These are phyloP conservation scores for Canis aureus DNA, from an alignment of 2,113 vertebrate genomes.

Conservation along the genomic window DNA sequence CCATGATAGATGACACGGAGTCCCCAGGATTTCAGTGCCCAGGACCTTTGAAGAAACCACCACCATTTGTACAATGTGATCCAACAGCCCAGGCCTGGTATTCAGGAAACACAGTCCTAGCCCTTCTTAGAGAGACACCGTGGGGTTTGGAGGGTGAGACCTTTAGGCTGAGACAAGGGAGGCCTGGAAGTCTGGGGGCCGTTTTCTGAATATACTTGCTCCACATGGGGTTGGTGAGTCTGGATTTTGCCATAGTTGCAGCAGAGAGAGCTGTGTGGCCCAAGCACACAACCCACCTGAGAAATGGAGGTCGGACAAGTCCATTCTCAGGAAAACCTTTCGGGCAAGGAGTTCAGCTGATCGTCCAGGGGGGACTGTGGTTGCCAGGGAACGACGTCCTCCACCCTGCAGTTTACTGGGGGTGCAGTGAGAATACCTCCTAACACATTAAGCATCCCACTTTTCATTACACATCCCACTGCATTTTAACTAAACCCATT, in stretches of 20 bases:
- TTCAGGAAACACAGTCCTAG: background rate
- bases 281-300: background rate
- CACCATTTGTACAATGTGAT: background rate
- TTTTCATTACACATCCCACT: slow-evolving; percentile 54
- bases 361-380: rapidly evolving
- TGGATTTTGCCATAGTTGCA: background rate
- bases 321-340: background rate
- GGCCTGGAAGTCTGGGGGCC: background rate
- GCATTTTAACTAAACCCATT: slow-evolving; percentile 43
- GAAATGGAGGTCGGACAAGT: background rate
- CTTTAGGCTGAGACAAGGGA: background rate
- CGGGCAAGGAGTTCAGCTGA: background rate
- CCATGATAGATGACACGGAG: background rate
- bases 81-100: background rate
- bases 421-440: background rate
- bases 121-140: background rate
- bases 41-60: background rate
- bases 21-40: background rate
- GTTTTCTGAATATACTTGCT: background rate
- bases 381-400: background rate
- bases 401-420: background rate
- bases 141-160: background rate
- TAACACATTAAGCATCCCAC: background rate
- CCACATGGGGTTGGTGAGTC: background rate
- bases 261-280: background rate